Base-by-base conservation (phyloP, 2,113 vertebrate genomes). In the Phasianus colchicus region DNA sequence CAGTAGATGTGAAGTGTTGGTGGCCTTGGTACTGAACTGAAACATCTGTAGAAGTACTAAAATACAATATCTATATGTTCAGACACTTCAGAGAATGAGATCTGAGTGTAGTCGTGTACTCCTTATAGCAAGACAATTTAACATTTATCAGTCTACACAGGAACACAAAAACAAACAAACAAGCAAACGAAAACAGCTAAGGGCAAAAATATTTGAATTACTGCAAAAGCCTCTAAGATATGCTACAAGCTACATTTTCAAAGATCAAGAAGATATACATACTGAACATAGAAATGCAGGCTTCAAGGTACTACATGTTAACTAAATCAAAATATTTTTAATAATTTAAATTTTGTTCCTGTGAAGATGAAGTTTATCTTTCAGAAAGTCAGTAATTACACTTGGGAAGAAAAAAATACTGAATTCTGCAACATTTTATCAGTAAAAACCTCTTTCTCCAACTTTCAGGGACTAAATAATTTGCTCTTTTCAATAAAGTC, bases 41-140 rank as follows among this genome's bases (percentile, higher is more conserved):
- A 98, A 96, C 97, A 95, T 97, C 95, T 97, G 45, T 78, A 89
- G 40, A 3, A 89, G 58, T 45, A n/a, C 47, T 80, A 34, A 94
- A 97, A 95, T 57, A 67, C 42, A 89, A 29, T 1, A 0, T 73
- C 60, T 92, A 76, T 89, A 69, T 90, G n/a, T 85, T 94, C 78
- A 91, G 57, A 92, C 8, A 77, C 34, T 90, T 93, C 70, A 83
- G 85, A 92, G 84, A 86, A 82, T 47, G 74, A 73, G 96, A 94
- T 78, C 54, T 42, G 15, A 88, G 87, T 52, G 57, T 15, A 54
- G 52, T 54, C 5, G 9, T 54, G 14, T n/a, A 89, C 43, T 25
- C n/a, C 30, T 89, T 83, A 78, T 13, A 94, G 90, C 32, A 95
- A 92, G 61, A 75, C 69, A 30, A n/a, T 95, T 88, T 89, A 96